Conservation (phyloP, 2,113 vertebrate genomes). For the Neolamprologus toae region DNA sequence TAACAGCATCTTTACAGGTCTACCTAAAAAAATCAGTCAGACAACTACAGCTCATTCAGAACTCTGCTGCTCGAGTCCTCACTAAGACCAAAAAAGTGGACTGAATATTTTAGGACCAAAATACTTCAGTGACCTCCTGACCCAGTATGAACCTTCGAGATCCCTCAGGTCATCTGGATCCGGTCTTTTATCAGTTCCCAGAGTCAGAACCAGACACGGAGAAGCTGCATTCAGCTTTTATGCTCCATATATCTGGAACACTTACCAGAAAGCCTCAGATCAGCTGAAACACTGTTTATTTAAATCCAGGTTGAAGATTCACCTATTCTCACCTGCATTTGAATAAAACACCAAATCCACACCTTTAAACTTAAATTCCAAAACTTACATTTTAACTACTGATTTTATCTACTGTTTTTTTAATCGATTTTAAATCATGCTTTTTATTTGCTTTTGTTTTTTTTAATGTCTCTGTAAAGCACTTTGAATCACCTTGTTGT, state of each 20-base stretch:
- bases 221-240: neutral
- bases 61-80: no score
- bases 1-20: no score
- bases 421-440: neutral
- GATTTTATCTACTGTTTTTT: neutral
- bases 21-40: no score
- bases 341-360: neutral
- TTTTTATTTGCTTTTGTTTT: neutral
- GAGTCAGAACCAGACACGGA: neutral
- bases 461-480: neutral
- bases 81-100: no score
- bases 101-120: neutral
- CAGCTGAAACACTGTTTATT: neutral
- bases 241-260: neutral
- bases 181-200: rapidly evolving
- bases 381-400: neutral
- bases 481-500: neutral
- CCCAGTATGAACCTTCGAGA: neutral
- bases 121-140: neutral
- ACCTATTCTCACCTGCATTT: rapidly evolving
- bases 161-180: neutral
- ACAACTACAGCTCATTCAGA: no score
- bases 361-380: rapidly evolving
- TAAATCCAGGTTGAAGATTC: neutral
- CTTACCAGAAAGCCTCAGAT: neutral